Conservation (phyloP, 2,797 vertebrate genomes). For the Gymnodraco acuticeps region DNA sequence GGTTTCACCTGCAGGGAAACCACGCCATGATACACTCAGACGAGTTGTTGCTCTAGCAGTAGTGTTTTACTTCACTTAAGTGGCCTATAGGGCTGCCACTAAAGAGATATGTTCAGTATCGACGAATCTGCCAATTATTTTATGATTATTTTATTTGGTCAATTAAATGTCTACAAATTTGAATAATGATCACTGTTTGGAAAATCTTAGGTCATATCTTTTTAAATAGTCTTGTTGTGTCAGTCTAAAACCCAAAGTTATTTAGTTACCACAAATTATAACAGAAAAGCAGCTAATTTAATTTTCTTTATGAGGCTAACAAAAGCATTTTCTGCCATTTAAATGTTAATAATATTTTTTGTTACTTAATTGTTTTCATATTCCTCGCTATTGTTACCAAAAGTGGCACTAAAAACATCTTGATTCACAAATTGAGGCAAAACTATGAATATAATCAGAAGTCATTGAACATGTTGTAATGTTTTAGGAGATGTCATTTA, state of each 20-base stretch:
- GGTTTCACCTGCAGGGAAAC: slow-evolving; percentile 35
- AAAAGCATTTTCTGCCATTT: neutral
- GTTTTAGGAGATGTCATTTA: neutral
- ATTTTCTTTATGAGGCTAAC: too few species aligned
- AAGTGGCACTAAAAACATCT: neutral
- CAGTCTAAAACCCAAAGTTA: too few species aligned
- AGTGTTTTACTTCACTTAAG: neutral
- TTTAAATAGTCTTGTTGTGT: too few species aligned
- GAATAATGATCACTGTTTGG: too few species aligned
- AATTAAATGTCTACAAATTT: too few species aligned
- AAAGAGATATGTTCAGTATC: too few species aligned
- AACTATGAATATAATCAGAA: neutral
- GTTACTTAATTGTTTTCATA: neutral
- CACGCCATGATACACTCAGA: neutral
- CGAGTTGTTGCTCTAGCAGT: neutral
- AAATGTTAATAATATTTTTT: neutral
- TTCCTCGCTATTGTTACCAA: neutral
- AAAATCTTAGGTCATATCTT: too few species aligned
- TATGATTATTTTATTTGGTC: too few species aligned
- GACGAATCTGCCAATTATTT: too few species aligned
- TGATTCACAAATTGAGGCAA: neutral
- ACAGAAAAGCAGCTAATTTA: too few species aligned
- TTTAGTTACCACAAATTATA: too few species aligned
- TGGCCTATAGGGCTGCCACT: too few species aligned
- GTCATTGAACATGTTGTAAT: neutral